phyloP scores from a whole-genome alignment of 2,797 vertebrate species.

The Netta rufina region DNA sequence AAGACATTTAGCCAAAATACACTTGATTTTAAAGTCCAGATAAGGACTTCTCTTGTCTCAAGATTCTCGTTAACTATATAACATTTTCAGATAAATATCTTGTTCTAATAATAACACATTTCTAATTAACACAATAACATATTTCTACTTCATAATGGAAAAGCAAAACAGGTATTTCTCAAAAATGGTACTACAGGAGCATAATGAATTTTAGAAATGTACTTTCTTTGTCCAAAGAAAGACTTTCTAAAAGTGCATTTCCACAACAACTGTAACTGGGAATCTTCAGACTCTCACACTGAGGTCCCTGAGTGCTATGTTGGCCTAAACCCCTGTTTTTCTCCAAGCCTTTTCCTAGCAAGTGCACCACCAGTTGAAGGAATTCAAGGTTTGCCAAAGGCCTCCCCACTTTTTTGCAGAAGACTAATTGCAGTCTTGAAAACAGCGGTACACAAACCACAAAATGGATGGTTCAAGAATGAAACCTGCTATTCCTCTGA shows the following conservation, averaged over 20 bases:
- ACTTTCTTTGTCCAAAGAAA: not conserved
- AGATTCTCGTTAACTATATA: not conserved
- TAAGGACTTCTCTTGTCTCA: not conserved
- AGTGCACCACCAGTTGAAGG: not conserved
- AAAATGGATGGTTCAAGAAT: not conserved
- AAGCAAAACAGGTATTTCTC: not conserved
- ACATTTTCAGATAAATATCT: not conserved
- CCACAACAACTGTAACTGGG: not conserved
- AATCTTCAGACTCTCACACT: not conserved
- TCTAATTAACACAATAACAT: too few species aligned
- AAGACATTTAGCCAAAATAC: not conserved
- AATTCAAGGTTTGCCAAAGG: not conserved
- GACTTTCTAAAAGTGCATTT: not conserved
- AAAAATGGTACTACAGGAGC: not conserved
- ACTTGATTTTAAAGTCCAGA: not conserved
- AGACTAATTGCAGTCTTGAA: not conserved
- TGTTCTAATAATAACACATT: not conserved
- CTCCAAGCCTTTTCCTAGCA: not conserved
- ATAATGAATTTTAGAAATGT: not conserved
- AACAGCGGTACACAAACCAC: not conserved
- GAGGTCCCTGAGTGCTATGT: not conserved
- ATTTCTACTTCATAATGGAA: not conserved
- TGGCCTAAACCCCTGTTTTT: not conserved
- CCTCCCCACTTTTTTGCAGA: not conserved
- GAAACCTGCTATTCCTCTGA: not conserved